A percentile compares a stretch with the other conserved stretches of the same genome.
Conservation (phyloP, 2,888 invertebrate genomes). For the Cyclophora punctaria region DNA sequence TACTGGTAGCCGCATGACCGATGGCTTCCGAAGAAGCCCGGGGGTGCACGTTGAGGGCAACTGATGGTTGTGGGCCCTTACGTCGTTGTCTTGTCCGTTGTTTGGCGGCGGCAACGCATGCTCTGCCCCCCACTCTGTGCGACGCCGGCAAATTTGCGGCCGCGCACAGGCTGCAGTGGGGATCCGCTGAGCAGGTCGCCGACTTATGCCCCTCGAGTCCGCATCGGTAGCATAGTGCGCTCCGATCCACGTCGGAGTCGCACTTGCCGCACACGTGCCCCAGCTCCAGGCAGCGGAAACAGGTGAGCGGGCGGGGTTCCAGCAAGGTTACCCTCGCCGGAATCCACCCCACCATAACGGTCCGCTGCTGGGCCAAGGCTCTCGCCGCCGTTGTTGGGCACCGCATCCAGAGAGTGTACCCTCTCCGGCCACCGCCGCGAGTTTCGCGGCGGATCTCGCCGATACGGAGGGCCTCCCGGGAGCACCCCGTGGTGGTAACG, state of each 20-base stretch:
- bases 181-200: background rate
- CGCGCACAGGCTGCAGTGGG: background rate
- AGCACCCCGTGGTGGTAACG: conserved; percentile 3
- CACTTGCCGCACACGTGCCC: conserved; percentile 13
- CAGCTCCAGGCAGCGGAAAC: conserved; percentile 12
- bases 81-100: too few species aligned
- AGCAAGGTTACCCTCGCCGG: conserved; percentile 8
- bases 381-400: conserved; percentile 5
- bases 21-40: background rate
- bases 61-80: background rate
- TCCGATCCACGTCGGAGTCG: background rate
- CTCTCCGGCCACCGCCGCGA: background rate
- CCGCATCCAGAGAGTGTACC: background rate
- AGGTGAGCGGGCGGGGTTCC: conserved; percentile 5
- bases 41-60: background rate
- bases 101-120: background rate
- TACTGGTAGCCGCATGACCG: background rate
- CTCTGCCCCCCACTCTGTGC: background rate
- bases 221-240: background rate
- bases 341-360: conserved; percentile 12
- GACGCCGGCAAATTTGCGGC: background rate
- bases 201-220: background rate
- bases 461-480: background rate
- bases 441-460: conserved; percentile 2
- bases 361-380: background rate